Percentiles rank a stretch among this genome's conserved stretches.
Evolutionary conservation across 2,888 invertebrate genomes (phyloP).

Genomic region (Pterostichus niger): DNA sequence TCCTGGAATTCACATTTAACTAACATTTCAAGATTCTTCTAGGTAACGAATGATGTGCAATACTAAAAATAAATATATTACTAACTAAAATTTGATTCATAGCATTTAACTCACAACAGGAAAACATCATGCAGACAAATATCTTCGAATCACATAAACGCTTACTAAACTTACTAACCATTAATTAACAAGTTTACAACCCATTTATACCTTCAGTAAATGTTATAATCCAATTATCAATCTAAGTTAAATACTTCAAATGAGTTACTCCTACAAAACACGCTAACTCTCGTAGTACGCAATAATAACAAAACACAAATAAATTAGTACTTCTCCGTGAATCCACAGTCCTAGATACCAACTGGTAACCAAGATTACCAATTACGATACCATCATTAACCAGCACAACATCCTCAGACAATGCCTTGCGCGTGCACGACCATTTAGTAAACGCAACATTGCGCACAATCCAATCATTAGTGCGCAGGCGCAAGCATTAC

Average conservation of each 20-base stretch:
- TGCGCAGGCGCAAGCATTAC: neutral
- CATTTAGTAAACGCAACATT: slow-evolving; percentile 24
- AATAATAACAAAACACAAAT: neutral
- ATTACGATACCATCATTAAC: slow-evolving; percentile 27
- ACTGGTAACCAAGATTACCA: slow-evolving; percentile 21
- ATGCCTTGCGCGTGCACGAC: slow-evolving; percentile 37
- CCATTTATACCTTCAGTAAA: neutral
- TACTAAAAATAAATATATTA: slow-evolving; percentile 14
- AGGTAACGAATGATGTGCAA: slow-evolving; percentile 13
- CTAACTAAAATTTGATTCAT: slow-evolving; percentile 27
- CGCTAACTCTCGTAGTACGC: neutral
- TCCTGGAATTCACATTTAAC: too few species aligned
- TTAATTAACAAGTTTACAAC: neutral
- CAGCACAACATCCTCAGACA: slow-evolving; percentile 20
- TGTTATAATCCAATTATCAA: neutral
- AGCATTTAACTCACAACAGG: neutral
- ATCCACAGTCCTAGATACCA: neutral
- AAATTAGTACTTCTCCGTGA: neutral
- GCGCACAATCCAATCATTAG: slow-evolving; percentile 5
- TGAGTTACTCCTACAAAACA: neutral
- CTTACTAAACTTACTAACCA: neutral
- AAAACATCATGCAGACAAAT: slow-evolving; percentile 17
- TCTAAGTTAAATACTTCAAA: neutral
- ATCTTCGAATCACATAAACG: neutral
- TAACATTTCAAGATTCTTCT: slow-evolving; percentile 27